phyloP scores from a whole-genome alignment of 2,888 invertebrate species.

The Metalampra italica region DNA sequence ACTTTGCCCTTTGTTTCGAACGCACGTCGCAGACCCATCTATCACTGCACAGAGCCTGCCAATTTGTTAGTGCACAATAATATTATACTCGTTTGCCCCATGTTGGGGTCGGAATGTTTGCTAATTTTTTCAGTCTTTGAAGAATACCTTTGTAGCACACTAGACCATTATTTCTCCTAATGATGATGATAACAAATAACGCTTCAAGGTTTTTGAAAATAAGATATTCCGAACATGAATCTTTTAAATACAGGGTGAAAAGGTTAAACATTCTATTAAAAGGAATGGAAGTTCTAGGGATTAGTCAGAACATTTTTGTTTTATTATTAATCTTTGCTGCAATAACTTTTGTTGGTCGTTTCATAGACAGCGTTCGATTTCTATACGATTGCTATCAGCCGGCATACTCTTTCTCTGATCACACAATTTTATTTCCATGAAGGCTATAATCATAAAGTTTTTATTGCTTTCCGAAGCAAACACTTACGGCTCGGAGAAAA shows the following conservation, averaged over 20 bases:
- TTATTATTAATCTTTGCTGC: too few relatives aligned
- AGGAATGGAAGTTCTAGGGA: too few relatives aligned
- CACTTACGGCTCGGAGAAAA: conserved; percentile 46
- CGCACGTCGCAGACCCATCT: conserved; percentile 56
- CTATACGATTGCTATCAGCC: background rate
- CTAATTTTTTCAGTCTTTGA: conserved; percentile 16
- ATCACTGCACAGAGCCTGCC: conserved; percentile 53
- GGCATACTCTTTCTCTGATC: conserved; percentile 17
- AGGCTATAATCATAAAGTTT: conserved; percentile 72
- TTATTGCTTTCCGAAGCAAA: conserved; percentile 65
- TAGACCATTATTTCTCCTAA: conserved; percentile 3
- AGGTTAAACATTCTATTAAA: too few relatives aligned
- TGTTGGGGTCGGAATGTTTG: conserved; percentile 24
- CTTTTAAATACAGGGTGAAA: too few relatives aligned
- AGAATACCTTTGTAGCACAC: conserved; percentile 6
- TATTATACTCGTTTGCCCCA: conserved; percentile 36
- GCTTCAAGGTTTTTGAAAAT: too few relatives aligned
- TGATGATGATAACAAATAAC: conserved; percentile 5
- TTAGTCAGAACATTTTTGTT: too few relatives aligned
- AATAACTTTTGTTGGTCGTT: too few relatives aligned
- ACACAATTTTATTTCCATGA: conserved; percentile 69
- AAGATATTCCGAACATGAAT: too few relatives aligned
- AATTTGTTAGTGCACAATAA: conserved; percentile 62
- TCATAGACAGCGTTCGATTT: background rate
- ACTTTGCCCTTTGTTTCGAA: conserved; percentile 65